phyloP scores from a whole-genome alignment of 2,888 invertebrate species.

The Drosophila eohydei region DNA sequence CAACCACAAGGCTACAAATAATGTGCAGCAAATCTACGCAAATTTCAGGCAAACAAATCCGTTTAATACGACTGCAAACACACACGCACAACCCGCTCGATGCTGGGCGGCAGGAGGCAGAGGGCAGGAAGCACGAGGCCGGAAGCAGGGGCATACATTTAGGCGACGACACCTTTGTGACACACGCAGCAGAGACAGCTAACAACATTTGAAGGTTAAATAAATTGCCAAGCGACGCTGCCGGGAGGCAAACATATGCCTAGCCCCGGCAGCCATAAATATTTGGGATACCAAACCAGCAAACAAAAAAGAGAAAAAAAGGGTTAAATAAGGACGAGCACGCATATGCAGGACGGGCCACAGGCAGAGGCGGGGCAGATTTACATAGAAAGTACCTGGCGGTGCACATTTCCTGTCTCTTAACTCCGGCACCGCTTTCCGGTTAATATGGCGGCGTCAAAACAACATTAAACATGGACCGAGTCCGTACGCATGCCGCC shows the following conservation, averaged over 20 bases:
- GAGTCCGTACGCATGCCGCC: slow-evolving; percentile 42
- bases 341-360: not conserved
- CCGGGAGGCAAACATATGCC: slow-evolving; percentile 72
- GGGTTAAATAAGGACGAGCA: slow-evolving; percentile 60
- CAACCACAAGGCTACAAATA: slow-evolving; percentile 54
- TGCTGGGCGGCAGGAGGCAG: not conserved
- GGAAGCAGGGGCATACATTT: slow-evolving; percentile 31
- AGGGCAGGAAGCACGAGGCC: not conserved
- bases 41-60: slow-evolving; percentile 72
- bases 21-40: slow-evolving; percentile 74
- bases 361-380: slow-evolving; percentile 55
- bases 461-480: slow-evolving; percentile 77
- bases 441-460: slow-evolving; percentile 82
- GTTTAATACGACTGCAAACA: slow-evolving; percentile 57
- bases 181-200: slow-evolving; percentile 55
- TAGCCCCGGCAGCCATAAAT: slow-evolving; percentile 70
- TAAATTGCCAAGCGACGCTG: slow-evolving; percentile 59
- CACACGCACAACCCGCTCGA: slow-evolving; percentile 20
- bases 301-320: slow-evolving; percentile 38
- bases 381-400: slow-evolving; percentile 80
- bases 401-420: slow-evolving; percentile 75
- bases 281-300: slow-evolving; percentile 57
- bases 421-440: slow-evolving; percentile 56
- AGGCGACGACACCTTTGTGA: slow-evolving; percentile 59
- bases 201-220: slow-evolving; percentile 75